These are phyloP conservation scores for Erethizon dorsatum DNA, from an alignment of 2,797 vertebrate genomes.

Conservation along the genomic window DNA sequence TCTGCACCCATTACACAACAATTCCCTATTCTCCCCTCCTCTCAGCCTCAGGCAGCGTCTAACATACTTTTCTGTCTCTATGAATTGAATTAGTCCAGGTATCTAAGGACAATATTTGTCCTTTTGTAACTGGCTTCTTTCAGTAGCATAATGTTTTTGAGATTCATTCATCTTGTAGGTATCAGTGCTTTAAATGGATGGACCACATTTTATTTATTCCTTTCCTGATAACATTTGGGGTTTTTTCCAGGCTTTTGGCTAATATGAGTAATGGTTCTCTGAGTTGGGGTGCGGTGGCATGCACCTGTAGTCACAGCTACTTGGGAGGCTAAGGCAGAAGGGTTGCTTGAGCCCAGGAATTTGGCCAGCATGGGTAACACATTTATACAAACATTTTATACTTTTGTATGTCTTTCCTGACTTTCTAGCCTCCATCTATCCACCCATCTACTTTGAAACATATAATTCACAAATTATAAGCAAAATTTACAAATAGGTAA, in stretches of 20 bases:
- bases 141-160: not conserved
- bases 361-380: not conserved
- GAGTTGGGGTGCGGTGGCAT: not conserved
- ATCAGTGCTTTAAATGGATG: not conserved
- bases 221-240: not conserved
- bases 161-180: not conserved
- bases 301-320: not conserved
- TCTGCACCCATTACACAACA: not conserved
- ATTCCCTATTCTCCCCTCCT: not conserved
- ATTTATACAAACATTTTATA: not conserved
- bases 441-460: not conserved
- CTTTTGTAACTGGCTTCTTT: not conserved
- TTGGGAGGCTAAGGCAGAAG: not conserved
- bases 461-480: not conserved
- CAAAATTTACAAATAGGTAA: not conserved
- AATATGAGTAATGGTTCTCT: not conserved
- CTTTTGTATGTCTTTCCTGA: conserved; percentile 15
- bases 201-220: not conserved
- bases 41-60: not conserved
- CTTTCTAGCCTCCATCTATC: not conserved
- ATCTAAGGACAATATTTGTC: not conserved
- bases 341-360: not conserved
- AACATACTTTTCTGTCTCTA: not conserved
- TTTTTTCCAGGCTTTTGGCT: not conserved
- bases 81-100: not conserved